These are phyloP conservation scores for Montipora cactus DNA, from an alignment of 64 coral and sea anemone genomes.

Conservation along the genomic window DNA sequence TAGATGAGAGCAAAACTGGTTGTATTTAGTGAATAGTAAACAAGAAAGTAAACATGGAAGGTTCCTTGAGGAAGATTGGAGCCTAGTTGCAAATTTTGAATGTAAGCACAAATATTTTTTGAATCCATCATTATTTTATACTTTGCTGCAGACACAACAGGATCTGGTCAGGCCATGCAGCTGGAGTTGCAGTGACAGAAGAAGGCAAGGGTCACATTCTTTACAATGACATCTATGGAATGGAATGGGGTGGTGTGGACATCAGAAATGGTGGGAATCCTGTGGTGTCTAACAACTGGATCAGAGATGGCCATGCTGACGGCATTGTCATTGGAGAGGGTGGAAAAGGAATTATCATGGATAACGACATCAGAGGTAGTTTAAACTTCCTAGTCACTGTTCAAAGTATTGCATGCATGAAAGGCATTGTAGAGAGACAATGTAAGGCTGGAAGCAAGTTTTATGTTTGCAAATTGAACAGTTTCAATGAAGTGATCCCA, in stretches of 20 bases:
- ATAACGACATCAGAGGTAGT: constrained; percentile 95
- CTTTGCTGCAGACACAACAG: constrained; percentile 82
- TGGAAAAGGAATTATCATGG: constrained; percentile 86
- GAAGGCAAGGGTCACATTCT: constrained; percentile 90
- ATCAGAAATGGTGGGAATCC: constrained; percentile 95
- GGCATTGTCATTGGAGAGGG: constrained; percentile 90
- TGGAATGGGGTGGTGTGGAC: constrained; percentile 97
- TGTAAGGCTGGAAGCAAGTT: too few species aligned
- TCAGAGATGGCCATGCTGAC: constrained; percentile 89
- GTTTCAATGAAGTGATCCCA: too few species aligned
- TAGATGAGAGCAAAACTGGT: too few species aligned
- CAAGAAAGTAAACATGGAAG: too few species aligned
- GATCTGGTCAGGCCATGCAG: constrained; percentile 96
- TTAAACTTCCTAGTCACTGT: not conserved
- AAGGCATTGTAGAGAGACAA: too few species aligned
- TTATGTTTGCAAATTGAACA: too few species aligned
- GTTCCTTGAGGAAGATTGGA: too few species aligned
- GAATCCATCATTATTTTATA: too few species aligned
- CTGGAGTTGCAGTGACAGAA: constrained; percentile 93
- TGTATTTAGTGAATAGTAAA: too few species aligned
- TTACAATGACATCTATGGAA: constrained; percentile 97
- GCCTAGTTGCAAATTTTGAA: too few species aligned
- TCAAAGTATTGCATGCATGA: not conserved
- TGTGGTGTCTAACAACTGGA: constrained; percentile 84
- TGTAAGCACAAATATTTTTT: too few species aligned